Percentiles rank a stretch among this genome's conserved stretches.
Evolutionary conservation across 2,888 invertebrate species (phyloP).

Genomic region (Pedicia rivosa): DNA sequence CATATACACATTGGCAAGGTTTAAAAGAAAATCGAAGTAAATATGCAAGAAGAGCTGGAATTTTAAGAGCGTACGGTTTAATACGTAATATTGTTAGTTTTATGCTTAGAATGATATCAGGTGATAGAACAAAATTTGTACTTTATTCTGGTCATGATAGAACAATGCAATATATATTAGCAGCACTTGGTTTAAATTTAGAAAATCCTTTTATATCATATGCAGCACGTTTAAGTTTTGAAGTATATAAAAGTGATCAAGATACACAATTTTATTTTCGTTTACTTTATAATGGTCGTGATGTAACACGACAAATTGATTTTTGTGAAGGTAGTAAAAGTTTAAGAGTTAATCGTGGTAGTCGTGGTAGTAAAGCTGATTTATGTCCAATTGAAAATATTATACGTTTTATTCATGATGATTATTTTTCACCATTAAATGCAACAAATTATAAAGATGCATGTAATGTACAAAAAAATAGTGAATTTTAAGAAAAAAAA

Average conservation of each 20-base stretch:
- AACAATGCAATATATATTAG: conserved; percentile 67
- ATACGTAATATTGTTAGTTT: conserved; percentile 66
- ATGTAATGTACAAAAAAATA: conserved; percentile 35
- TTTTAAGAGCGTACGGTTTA: conserved; percentile 67
- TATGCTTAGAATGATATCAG: conserved; percentile 66
- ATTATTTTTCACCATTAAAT: conserved; percentile 69
- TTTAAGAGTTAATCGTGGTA: conserved; percentile 35
- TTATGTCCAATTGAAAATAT: conserved; percentile 78
- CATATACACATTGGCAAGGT: conserved; percentile 69
- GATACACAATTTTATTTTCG: conserved; percentile 58
- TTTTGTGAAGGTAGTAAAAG: conserved; percentile 55
- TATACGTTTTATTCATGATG: conserved; percentile 71
- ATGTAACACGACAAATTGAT: conserved; percentile 63
- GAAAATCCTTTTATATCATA: conserved; percentile 56
- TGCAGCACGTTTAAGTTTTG: conserved; percentile 74
- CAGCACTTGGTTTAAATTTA: conserved; percentile 51
- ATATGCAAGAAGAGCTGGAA: conserved; percentile 45
- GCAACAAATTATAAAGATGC: conserved; percentile 82
- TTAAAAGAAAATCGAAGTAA: conserved; percentile 40
- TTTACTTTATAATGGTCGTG: conserved; percentile 70
- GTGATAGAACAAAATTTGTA: conserved; percentile 55
- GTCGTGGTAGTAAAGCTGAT: conserved; percentile 35
- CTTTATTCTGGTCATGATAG: conserved; percentile 86
- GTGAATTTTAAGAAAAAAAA: conserved; percentile 21
- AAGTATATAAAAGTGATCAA: conserved; percentile 62